Evolutionary conservation across 2,888 invertebrate species (phyloP), one percentile per base, ranked within the genome.

Genomic region (Tyria jacobaeae): DNA sequence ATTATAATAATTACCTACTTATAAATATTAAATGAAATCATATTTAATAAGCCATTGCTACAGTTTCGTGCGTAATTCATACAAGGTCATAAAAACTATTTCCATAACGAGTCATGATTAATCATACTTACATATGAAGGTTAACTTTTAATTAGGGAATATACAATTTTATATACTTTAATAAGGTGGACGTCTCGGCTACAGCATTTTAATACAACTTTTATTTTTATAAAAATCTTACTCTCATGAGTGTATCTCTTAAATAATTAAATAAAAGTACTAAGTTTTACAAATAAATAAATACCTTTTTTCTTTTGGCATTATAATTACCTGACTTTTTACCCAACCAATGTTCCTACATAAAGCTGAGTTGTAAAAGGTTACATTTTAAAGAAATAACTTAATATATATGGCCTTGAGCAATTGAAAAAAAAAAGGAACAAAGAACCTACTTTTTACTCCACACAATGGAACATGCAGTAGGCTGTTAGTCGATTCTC

Each of bases 401-500:
- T 31, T 15, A 54, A 17, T 17, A 17, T 27, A 75, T 67, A 73
- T 72, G 71, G 61, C 69, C 66, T 64, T 70, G 53, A 58, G 73
- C 65, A 69, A 65, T 70, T 60, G n/a, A n/a, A n/a, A 57, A 70
- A 68, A 66, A 72, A 48, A 34, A 25, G 34, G 60, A 73, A 76
- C 74, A 76, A 76, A 78, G 78, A 72, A 67, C 69, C 68, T 71
- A n/a, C 66, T 70, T 71, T 75, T 70, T 68, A 70, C 70, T 73
- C 72, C 75, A 71, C 75, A 73, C 67, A 75, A 73, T 79, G 77
- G 75, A 79, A 67, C 75, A 78, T 52, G 76, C 70, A 62, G 71
- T 62, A 60, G 59, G 60, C 64, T 71, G 61, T 61, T 64, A 55
- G 49, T 66, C 61, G 68, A 68, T 60, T 64, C 60, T 70, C 57